Evolutionary conservation across 2,888 invertebrate genomes (phyloP).

Genomic region (Hyppa rectilinea): DNA sequence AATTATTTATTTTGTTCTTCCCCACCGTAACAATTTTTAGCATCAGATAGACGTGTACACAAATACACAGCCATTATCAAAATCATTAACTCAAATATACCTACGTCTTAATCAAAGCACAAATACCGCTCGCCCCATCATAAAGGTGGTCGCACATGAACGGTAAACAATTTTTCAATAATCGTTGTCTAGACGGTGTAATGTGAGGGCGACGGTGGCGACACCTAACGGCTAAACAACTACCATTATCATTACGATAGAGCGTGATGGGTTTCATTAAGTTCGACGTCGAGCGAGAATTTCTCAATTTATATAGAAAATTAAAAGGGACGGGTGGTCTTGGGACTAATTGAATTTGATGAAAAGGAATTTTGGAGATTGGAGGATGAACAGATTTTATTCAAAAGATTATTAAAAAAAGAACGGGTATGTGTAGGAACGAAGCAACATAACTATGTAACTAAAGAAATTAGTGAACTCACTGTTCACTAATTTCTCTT

Average conservation of each 20-base stretch:
- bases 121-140: conserved; percentile 50
- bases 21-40: too few species aligned
- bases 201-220: conserved; percentile 68
- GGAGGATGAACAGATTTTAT: conserved; percentile 6
- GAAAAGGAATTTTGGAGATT: background rate
- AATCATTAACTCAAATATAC: background rate
- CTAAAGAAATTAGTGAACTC: too few species aligned
- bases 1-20: too few species aligned
- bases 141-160: conserved; percentile 65
- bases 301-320: conserved; percentile 46
- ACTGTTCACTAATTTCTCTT: too few species aligned
- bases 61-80: background rate
- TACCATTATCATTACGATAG: conserved; percentile 62
- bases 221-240: conserved; percentile 62
- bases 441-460: background rate
- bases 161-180: conserved; percentile 72
- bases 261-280: conserved; percentile 60
- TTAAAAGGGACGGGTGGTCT: conserved; percentile 34
- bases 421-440: too few species aligned
- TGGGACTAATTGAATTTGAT: conserved; percentile 42
- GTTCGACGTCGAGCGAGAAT: conserved; percentile 24
- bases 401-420: conserved; percentile 7
- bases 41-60: background rate
- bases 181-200: conserved; percentile 76
- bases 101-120: conserved; percentile 49